Evolutionary conservation across 1,140 invertebrate genomes (phyloP).

Genomic region (Anadara kagoshimensis): DNA sequence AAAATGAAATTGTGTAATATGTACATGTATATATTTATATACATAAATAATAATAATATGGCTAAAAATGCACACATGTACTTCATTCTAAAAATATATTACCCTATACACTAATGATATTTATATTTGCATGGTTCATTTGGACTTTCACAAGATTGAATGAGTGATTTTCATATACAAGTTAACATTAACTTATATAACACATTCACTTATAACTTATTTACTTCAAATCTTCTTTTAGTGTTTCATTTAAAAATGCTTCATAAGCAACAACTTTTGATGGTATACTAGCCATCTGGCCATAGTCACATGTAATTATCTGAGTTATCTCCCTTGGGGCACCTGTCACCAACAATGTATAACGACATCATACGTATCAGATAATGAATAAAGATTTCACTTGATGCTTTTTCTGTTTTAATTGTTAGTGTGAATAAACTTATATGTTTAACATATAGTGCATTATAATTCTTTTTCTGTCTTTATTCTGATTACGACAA

Average conservation of each 20-base stretch:
- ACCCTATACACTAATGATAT: neutral
- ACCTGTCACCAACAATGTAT: too few species aligned
- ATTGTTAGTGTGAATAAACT: neutral
- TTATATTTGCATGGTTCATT: too few species aligned
- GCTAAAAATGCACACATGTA: too few species aligned
- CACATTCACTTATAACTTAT: neutral
- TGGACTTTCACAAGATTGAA: too few species aligned
- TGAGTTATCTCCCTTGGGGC: neutral
- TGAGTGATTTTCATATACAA: neutral
- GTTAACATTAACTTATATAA: neutral
- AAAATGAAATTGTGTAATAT: too few species aligned
- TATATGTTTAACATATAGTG: neutral
- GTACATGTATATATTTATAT: too few species aligned
- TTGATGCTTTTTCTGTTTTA: neutral
- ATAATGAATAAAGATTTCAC: too few species aligned
- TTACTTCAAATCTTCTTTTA: slow-evolving; percentile 59
- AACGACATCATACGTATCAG: too few species aligned
- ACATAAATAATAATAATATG: too few species aligned
- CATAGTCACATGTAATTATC: neutral
- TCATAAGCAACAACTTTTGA: slow-evolving; percentile 59
- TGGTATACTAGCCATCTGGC: too few species aligned
- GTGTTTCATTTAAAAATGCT: slow-evolving; percentile 63
- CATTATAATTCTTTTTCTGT: neutral
- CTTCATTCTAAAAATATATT: neutral
- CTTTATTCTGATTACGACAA: neutral